phyloP scores from a whole-genome alignment of 2,113 vertebrate species.

The Argyrosomus japonicus region DNA sequence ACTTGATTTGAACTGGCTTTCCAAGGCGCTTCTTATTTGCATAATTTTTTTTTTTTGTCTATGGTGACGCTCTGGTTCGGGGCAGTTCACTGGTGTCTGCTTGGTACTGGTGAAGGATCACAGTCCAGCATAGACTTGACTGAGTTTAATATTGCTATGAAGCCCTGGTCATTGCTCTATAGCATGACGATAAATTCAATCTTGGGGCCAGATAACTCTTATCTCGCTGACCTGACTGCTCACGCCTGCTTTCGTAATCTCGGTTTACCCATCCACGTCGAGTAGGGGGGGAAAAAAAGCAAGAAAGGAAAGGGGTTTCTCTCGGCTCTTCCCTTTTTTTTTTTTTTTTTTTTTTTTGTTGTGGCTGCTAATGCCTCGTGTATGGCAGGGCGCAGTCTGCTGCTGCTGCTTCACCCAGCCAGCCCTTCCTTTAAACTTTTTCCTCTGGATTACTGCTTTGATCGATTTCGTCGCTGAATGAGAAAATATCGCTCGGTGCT shows the following conservation, averaged over 20 bases:
- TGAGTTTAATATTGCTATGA: constrained; percentile 88
- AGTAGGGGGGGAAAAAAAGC: constrained; percentile 65
- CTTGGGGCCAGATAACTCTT: constrained; percentile 84
- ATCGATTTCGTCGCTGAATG: constrained; percentile 89
- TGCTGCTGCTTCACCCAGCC: constrained; percentile 57
- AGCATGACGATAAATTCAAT: constrained; percentile 82
- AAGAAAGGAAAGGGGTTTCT: constrained; percentile 71
- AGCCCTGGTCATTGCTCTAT: constrained; percentile 85
- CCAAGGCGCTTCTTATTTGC: constrained; percentile 90
- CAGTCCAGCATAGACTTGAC: constrained; percentile 83
- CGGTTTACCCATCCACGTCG: constrained; percentile 83
- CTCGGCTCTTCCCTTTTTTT: constrained; percentile 76
- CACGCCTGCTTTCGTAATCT: constrained; percentile 83
- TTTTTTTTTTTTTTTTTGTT: constrained; percentile 41
- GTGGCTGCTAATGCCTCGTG: constrained; percentile 83
- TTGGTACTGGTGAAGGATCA: constrained; percentile 86
- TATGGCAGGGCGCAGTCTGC: constrained; percentile 81
- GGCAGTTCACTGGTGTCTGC: constrained; percentile 86
- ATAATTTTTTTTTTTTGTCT: constrained; percentile 98
- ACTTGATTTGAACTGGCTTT: constrained; percentile 85
- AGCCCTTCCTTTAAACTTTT: constrained; percentile 80
- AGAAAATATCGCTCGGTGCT: constrained; percentile 88
- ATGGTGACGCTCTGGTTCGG: constrained; percentile 90
- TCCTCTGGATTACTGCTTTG: constrained; percentile 84
- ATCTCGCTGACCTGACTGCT: constrained; percentile 84